These are phyloP conservation scores for Carcharodon carcharias DNA, from an alignment of 2,797 vertebrate species.

Conservation along the genomic window DNA sequence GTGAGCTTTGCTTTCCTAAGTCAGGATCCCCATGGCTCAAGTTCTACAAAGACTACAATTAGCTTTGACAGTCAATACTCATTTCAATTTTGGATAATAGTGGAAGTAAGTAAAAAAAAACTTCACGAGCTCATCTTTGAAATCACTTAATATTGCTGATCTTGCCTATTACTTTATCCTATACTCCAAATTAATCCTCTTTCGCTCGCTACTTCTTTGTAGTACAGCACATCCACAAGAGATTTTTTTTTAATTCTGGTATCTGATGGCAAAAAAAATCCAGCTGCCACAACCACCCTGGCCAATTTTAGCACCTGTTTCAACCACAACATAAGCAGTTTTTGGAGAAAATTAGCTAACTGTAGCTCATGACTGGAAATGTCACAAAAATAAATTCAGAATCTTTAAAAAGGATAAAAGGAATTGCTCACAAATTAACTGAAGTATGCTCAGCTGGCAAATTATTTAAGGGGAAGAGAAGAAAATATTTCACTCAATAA, in stretches of 20 bases:
- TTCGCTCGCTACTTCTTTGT: not conserved
- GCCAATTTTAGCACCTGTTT: no score
- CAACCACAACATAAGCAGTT: no score
- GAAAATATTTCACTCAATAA: slow-evolving; percentile 45
- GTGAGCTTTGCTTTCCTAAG: not conserved
- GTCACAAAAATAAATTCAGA: slow-evolving; percentile 23
- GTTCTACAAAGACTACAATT: not conserved
- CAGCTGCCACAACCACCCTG: not conserved
- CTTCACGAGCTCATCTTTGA: not conserved
- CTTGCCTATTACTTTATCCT: not conserved
- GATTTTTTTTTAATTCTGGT: not conserved
- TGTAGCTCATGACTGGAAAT: not conserved
- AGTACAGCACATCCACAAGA: not conserved
- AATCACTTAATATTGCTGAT: not conserved
- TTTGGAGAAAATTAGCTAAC: not conserved
- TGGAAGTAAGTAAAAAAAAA: not conserved
- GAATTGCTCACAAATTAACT: slow-evolving; percentile 44
- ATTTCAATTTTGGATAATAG: not conserved
- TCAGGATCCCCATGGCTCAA: not conserved
- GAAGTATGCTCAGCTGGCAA: slow-evolving; percentile 47
- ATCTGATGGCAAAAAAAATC: not conserved
- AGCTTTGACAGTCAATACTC: not conserved
- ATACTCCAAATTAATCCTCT: not conserved
- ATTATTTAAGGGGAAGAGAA: slow-evolving; percentile 52
- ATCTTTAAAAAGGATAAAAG: slow-evolving; percentile 40